Evolutionary conservation across 2,797 vertebrate species (phyloP).

Genomic region (Melanotaenia boesemani): DNA sequence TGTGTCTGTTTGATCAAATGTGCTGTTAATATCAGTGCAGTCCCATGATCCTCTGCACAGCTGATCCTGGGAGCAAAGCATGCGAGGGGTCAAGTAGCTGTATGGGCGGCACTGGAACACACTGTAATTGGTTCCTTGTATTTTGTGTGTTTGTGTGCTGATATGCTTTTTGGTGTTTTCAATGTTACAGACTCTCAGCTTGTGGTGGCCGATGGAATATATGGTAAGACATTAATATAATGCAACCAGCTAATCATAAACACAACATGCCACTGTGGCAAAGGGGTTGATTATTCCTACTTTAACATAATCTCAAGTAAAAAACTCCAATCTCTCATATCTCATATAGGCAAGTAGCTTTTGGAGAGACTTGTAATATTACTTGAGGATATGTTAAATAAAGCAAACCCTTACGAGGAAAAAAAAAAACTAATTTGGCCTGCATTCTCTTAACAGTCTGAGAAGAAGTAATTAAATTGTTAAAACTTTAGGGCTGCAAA

Average conservation of each 20-base stretch:
- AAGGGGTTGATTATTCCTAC: conserved; percentile 42
- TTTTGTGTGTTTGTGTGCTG: conserved; percentile 59
- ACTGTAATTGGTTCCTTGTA: conserved; percentile 56
- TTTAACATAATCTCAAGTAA: not conserved
- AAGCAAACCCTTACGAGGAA: not conserved
- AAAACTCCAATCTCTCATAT: not conserved
- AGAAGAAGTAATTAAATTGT: not conserved
- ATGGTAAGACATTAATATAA: conserved; percentile 80
- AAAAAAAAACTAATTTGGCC: not conserved
- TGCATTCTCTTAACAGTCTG: not conserved
- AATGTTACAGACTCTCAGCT: conserved; percentile 76
- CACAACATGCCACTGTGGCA: conserved; percentile 53
- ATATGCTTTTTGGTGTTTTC: conserved; percentile 84
- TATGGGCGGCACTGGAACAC: conserved; percentile 27
- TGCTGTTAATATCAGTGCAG: conserved; percentile 37
- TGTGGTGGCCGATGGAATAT: conserved; percentile 82
- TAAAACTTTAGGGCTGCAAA: conserved; percentile 8
- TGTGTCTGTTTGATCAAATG: conserved; percentile 46
- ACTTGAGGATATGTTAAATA: not conserved
- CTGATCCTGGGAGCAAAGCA: conserved; percentile 72
- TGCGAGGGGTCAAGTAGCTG: conserved; percentile 67
- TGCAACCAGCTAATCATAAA: conserved; percentile 42
- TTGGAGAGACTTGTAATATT: not conserved
- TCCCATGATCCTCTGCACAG: conserved; percentile 65
- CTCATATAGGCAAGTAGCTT: not conserved